phyloP scores from a whole-genome alignment of 2,797 vertebrate genomes.

The Acrossocheilus wenchowensis region DNA sequence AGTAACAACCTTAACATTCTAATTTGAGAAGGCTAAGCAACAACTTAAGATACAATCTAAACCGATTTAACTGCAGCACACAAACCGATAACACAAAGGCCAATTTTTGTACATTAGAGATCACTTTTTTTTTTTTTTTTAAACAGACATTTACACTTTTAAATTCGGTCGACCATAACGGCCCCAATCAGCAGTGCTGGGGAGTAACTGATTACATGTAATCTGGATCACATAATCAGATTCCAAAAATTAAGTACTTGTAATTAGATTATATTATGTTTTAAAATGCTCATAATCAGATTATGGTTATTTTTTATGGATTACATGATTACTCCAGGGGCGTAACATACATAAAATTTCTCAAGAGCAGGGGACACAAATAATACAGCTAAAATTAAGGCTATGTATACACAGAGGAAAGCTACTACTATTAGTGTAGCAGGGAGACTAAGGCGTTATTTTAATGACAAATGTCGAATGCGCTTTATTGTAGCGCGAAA shows the following conservation, averaged over 20 bases:
- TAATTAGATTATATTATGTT: neutral
- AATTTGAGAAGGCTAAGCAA: neutral
- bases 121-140: neutral
- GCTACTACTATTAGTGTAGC: too few species aligned
- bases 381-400: too few species aligned
- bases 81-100: neutral
- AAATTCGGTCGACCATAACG: neutral
- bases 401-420: too few species aligned
- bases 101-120: neutral
- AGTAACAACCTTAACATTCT: neutral
- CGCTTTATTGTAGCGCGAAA: too few species aligned
- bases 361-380: too few species aligned
- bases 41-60: neutral
- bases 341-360: too few species aligned
- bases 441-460: too few species aligned
- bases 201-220: neutral
- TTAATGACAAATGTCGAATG: too few species aligned
- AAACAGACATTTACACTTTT: neutral
- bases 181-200: neutral
- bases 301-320: neutral
- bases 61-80: neutral
- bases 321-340: too few species aligned
- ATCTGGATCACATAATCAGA: neutral
- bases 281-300: neutral
- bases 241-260: neutral